phyloP scores from a whole-genome alignment of 2,113 vertebrate species.

The Sterna hirundo region DNA sequence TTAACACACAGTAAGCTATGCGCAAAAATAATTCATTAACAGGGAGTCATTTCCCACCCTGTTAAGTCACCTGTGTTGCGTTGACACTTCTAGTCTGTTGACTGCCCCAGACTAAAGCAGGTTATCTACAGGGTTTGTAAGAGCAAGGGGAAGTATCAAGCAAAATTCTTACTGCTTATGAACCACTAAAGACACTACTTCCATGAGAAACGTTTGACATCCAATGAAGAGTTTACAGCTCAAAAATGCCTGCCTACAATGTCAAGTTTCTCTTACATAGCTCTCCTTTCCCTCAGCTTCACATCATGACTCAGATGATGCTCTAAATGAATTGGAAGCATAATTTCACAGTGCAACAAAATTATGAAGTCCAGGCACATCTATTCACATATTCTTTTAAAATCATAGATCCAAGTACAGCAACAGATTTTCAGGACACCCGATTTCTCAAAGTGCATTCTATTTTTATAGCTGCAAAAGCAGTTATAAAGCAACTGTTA shows the following conservation, averaged over 20 bases:
- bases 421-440: constrained; percentile 4
- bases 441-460: not conserved
- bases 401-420: not conserved
- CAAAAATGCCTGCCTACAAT: not conserved
- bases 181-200: not conserved
- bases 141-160: not conserved
- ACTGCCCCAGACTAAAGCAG: not conserved
- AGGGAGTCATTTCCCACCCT: not conserved
- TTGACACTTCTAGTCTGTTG: not conserved
- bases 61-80: not conserved
- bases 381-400: not conserved
- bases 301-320: not conserved
- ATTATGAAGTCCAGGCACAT: not conserved
- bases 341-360: constrained; percentile 18
- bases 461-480: constrained; percentile 4
- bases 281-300: not conserved
- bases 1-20: not conserved
- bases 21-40: not conserved
- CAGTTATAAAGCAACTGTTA: constrained; percentile 4
- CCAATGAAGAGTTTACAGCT: not conserved
- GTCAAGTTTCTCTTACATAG: not conserved
- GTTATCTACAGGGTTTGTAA: not conserved
- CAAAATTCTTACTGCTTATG: not conserved
- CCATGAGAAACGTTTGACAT: not conserved
- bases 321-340: not conserved